Evolutionary conservation across 2,797 vertebrate genomes (phyloP), one percentile per base, ranked within the genome.

Genomic region (Tokudaia tokunoshimensis): DNA sequence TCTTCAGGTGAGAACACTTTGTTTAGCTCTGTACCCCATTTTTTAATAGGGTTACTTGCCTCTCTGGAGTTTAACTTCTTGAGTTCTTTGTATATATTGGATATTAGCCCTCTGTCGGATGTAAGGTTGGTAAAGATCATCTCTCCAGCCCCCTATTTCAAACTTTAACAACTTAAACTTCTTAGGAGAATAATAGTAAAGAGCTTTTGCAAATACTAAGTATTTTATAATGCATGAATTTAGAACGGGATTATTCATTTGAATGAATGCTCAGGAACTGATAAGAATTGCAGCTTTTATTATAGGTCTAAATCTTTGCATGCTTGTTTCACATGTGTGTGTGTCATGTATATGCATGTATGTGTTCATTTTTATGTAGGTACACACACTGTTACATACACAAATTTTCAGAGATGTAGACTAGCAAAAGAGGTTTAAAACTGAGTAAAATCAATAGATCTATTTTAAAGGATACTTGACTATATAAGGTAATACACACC

Each of bases 101-200:
- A n/a, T n/a, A n/a, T n/a, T n/a, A n/a, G n/a, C n/a, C n/a, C n/a
- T n/a, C n/a, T n/a, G n/a, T n/a, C n/a, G n/a, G n/a, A n/a, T n/a
- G n/a, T n/a, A n/a, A n/a, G n/a, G n/a, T n/a, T n/a, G n/a, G n/a
- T n/a, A n/a, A n/a, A n/a, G n/a, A n/a, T n/a, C n/a, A n/a, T n/a
- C n/a, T n/a, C n/a, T n/a, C n/a, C n/a, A n/a, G n/a, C n/a, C n/a
- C n/a, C n/a, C n/a, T 67, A 44, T 10, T n/a, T 59, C 17, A 41
- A 41, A 41, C 41, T 84, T 80, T 11, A 52, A 84, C 37, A 26
- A 24, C 15, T 88, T 91, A 86, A 89, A 57, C 80, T 76, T 44
- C 75, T 89, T 92, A 63, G 91, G 44, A 89, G 31, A 91, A 80
- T 55, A 80, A 92, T 74, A 11, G 22, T 63, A 70, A 80, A 70